Conservation (phyloP, 2,797 vertebrate species). For the Trachurus trachurus region DNA sequence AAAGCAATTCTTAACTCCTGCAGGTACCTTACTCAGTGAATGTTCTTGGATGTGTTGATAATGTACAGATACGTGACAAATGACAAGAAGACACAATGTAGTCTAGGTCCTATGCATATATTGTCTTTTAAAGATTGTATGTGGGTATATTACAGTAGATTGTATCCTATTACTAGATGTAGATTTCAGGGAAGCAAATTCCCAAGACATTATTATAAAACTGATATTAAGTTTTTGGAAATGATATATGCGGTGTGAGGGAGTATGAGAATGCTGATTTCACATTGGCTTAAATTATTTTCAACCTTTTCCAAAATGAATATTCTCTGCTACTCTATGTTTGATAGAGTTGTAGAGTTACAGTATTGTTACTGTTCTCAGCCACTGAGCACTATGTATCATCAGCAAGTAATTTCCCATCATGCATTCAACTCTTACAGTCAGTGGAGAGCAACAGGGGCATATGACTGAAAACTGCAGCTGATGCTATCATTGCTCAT, state of each 20-base stretch:
- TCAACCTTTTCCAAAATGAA: not conserved
- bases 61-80: not conserved
- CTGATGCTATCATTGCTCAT: conserved; percentile 11
- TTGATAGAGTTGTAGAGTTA: not conserved
- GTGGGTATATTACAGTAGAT: not conserved
- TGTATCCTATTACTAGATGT: not conserved
- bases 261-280: not conserved
- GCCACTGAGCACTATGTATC: not conserved
- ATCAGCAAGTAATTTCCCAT: conserved; percentile 14
- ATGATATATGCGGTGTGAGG: not conserved
- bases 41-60: not conserved
- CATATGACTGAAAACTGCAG: conserved; percentile 16
- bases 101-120: too few species aligned
- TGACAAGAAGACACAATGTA: not conserved
- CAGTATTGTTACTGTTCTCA: not conserved
- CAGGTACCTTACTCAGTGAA: not conserved
- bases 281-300: not conserved
- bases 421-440: conserved; percentile 20
- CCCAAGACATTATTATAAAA: not conserved
- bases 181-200: not conserved
- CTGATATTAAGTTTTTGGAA: not conserved
- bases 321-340: not conserved
- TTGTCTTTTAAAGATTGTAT: too few species aligned
- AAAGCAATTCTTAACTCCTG: not conserved
- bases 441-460: conserved; percentile 15